A percentile compares a stretch with the other conserved stretches of the same genome.
These are phyloP conservation scores for Digitonthophagus gazella DNA, from an alignment of 2,888 invertebrate species.

Conservation along the genomic window DNA sequence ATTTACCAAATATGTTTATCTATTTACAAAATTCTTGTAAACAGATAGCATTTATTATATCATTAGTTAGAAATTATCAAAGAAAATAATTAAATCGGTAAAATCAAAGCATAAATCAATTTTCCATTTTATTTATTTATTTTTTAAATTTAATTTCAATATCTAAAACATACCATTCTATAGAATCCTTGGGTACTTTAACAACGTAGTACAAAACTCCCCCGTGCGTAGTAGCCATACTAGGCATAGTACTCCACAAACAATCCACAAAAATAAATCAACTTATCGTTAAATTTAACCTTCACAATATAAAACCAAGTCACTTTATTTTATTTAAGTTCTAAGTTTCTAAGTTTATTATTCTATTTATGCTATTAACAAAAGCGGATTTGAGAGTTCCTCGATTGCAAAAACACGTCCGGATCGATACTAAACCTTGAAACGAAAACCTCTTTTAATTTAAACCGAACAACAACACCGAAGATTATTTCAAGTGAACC, in stretches of 20 bases:
- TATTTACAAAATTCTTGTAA: no score
- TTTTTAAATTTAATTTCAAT: not conserved
- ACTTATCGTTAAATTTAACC: not conserved
- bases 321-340: not conserved
- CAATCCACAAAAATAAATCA: not conserved
- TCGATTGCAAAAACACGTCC: no score
- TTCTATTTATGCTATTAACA: no score
- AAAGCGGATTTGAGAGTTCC: no score
- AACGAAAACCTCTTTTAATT: no score
- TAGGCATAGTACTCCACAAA: slow-evolving; percentile 42
- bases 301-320: not conserved
- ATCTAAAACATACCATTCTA: slow-evolving; percentile 27
- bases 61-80: no score
- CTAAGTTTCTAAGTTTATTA: no score
- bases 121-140: not conserved
- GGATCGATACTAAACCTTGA: no score
- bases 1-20: no score
- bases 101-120: no score
- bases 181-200: slow-evolving; percentile 58
- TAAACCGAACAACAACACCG: not conserved
- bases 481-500: not conserved
- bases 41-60: no score
- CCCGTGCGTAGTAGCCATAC: slow-evolving; percentile 61
- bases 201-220: slow-evolving; percentile 70
- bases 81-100: no score